Evolutionary conservation across 2,888 invertebrate genomes (phyloP).

Genomic region (Eilema griseolum): DNA sequence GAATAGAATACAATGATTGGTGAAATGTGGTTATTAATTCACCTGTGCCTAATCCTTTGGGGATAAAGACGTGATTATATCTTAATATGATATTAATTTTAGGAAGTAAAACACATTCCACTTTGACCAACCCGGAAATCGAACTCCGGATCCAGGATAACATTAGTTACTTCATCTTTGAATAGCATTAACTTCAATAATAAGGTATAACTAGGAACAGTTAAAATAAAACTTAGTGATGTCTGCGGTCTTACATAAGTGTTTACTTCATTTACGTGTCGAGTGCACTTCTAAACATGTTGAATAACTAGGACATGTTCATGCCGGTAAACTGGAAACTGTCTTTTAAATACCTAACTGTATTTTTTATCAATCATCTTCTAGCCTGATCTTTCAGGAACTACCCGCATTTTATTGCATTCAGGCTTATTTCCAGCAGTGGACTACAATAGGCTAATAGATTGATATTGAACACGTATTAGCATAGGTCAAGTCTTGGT

Average conservation of each 20-base stretch:
- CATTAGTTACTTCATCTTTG: neutral
- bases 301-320: conserved; percentile 8
- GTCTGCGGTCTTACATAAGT: conserved; percentile 51
- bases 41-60: too few species aligned
- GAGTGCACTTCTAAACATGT: conserved; percentile 54
- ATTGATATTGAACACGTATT: too few species aligned
- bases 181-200: neutral
- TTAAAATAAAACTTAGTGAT: conserved; percentile 32
- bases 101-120: too few species aligned
- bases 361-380: neutral
- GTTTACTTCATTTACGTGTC: conserved; percentile 71
- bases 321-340: neutral
- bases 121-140: neutral
- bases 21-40: too few species aligned
- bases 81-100: neutral
- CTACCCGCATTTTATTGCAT: too few species aligned
- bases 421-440: too few species aligned
- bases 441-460: too few species aligned
- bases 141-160: neutral
- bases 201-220: neutral
- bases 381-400: neutral
- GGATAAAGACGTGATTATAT: too few species aligned
- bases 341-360: neutral
- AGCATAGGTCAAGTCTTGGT: too few species aligned
- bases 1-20: too few species aligned